Evolutionary conservation across 2,888 invertebrate genomes (phyloP).

Genomic region (Unio delphinus): DNA sequence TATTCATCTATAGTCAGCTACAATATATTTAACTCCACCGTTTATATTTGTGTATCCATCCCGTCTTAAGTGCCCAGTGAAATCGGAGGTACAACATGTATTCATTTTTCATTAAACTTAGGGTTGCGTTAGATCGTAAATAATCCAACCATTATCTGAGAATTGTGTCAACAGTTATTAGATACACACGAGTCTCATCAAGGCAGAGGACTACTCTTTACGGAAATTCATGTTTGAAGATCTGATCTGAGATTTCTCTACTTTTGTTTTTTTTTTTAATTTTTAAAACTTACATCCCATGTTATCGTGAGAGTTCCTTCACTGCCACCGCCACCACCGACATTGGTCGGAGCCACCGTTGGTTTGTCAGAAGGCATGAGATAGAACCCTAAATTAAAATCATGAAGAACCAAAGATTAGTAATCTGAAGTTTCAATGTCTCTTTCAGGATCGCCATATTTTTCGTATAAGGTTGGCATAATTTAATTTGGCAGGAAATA

Average conservation of each 20-base stretch:
- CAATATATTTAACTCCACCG: too few relatives aligned
- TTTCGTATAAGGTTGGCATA: too few relatives aligned
- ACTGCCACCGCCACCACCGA: slow-evolving; percentile 95
- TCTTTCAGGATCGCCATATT: background rate
- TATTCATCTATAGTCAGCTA: too few relatives aligned
- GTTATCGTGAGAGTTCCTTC: slow-evolving; percentile 92
- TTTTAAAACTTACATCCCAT: slow-evolving; percentile 76
- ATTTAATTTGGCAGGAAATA: too few relatives aligned
- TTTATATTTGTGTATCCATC: too few relatives aligned
- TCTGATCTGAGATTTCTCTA: background rate
- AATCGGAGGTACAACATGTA: too few relatives aligned
- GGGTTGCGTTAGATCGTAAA: too few relatives aligned
- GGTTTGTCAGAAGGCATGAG: slow-evolving; percentile 75
- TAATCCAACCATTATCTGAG: too few relatives aligned
- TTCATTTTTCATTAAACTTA: too few relatives aligned
- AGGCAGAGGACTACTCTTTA: background rate
- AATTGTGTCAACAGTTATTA: too few relatives aligned
- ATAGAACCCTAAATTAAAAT: slow-evolving; percentile 27
- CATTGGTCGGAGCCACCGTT: slow-evolving; percentile 69
- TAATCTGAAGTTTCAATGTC: background rate
- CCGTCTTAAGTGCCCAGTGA: too few relatives aligned
- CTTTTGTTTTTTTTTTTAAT: background rate
- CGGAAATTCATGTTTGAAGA: too few relatives aligned
- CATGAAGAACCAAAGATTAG: background rate
- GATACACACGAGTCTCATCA: background rate